These are phyloP conservation scores for Mythimna ferrago DNA, from an alignment of 2,888 invertebrate species.

Conservation along the genomic window DNA sequence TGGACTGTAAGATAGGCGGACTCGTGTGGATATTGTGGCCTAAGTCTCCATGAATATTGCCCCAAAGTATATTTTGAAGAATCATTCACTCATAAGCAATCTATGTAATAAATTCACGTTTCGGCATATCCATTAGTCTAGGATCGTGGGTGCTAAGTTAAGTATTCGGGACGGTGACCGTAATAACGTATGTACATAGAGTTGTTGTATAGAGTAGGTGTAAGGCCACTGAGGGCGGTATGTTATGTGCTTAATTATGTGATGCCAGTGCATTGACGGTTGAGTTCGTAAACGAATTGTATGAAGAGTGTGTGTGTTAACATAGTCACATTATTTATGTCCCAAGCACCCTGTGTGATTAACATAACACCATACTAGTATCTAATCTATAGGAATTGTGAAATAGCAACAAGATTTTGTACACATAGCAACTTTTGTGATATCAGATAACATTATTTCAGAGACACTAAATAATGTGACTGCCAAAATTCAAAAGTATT, in stretches of 20 bases:
- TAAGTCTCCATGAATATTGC: conserved; percentile 69
- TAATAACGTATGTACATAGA: conserved; percentile 75
- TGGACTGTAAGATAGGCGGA: conserved; percentile 37
- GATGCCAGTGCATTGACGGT: conserved; percentile 63
- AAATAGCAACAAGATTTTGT: conserved; percentile 47
- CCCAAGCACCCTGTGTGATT: conserved; percentile 49
- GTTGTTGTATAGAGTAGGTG: conserved; percentile 78
- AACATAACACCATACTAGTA: conserved; percentile 32
- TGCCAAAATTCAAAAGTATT: conserved; percentile 87
- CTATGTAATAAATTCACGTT: conserved; percentile 67
- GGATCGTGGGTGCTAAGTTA: conserved; percentile 83
- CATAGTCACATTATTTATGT: conserved; percentile 78
- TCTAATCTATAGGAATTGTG: conserved; percentile 33
- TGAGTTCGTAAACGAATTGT: conserved; percentile 78
- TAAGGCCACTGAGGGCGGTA: conserved; percentile 62
- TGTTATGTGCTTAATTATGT: conserved; percentile 55
- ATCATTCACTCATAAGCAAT: conserved; percentile 69
- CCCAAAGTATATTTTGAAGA: conserved; percentile 67
- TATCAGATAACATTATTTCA: conserved; percentile 32
- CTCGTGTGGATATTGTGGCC: conserved; percentile 63
- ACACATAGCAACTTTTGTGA: conserved; percentile 41
- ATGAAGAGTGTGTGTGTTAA: conserved; percentile 63
- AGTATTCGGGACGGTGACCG: conserved; percentile 71
- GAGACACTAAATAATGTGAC: conserved; percentile 77
- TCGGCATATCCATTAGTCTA: conserved; percentile 82